Evolutionary conservation across 35 echinoderm and acorn worm species (phyloP), one percentile per base, ranked within the genome.

Genomic region (Patiria miniata): DNA sequence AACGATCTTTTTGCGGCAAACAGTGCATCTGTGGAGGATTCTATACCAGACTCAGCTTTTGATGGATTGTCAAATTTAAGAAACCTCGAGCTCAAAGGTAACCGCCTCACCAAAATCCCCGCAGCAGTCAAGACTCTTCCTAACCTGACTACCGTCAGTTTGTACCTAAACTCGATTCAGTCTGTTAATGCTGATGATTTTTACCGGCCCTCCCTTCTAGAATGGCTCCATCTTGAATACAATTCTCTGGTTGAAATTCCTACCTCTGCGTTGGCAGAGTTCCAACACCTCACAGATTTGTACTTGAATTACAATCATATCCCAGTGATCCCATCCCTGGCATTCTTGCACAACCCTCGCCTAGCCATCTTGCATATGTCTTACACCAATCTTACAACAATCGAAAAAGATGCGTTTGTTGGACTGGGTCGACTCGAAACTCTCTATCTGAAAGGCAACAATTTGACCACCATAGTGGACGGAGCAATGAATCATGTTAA

Each of bases 401-500:
- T 73, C 29, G 65, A 73, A 18, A 30, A 22, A 28, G 65, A 73
- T 73, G 65, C 65, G 2, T 73, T 73, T 73, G 10, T 14, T 32
- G 65, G 65, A 23, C 65, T 73, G 10, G 10, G 15, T 32, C 26
- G 9, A 10, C 34, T 73, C 10, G 26, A 7, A 28, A 36, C 26
- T 0, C 65, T 73, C 14, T 0, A 16, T 1, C 26, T 73, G 7
- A 1, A 6, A 26, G 29, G 34, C 26, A 73, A 73, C 65, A 73
- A 30, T 30, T 73, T 73, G 65, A 73, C 65, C 10, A 73, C 65
- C 29, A 30, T 73, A 73, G 65, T 73, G 34, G 26, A 73, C 65
- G 65, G 65, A 16, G 65, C 34, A 8, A 32, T 73, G 7, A 34
- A 36, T 36, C 21, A 30, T 34, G 12, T 73, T 9, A 73, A 73